Evolutionary conservation across 2,113 vertebrate genomes (phyloP).

Genomic region (Plectropomus leopardus): DNA sequence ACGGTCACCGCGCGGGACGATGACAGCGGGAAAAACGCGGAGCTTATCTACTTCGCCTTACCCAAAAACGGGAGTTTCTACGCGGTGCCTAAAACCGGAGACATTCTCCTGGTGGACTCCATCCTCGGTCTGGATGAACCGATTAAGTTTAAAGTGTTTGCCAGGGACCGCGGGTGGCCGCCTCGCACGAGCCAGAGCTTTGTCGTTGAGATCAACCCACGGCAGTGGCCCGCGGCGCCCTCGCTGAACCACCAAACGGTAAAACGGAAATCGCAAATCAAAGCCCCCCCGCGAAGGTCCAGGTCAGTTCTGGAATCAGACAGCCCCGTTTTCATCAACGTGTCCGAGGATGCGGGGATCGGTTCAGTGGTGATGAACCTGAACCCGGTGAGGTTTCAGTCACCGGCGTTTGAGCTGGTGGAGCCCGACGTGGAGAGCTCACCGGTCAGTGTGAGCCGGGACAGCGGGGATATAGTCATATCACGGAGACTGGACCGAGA

Average conservation of each 20-base stretch:
- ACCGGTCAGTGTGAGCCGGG: slow-evolving; percentile 86
- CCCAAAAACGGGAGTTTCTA: slow-evolving; percentile 90
- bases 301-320: slow-evolving; percentile 79
- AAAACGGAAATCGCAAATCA: not conserved
- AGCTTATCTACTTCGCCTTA: slow-evolving; percentile 88
- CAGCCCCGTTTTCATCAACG: slow-evolving; percentile 81
- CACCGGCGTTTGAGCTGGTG: slow-evolving; percentile 86
- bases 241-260: slow-evolving; percentile 5
- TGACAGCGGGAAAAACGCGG: slow-evolving; percentile 90
- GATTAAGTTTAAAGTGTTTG: slow-evolving; percentile 87
- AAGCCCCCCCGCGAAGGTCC: slow-evolving; percentile 68
- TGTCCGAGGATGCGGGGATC: slow-evolving; percentile 88
- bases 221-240: slow-evolving; percentile 74
- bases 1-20: slow-evolving; percentile 85
- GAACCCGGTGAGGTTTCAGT: slow-evolving; percentile 82
- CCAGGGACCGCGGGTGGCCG: slow-evolving; percentile 89
- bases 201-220: slow-evolving; percentile 84
- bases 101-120: slow-evolving; percentile 90
- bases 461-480: slow-evolving; percentile 88
- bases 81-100: slow-evolving; percentile 91
- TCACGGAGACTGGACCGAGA: slow-evolving; percentile 87
- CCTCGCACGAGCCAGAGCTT: slow-evolving; percentile 85
- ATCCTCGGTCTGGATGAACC: slow-evolving; percentile 86
- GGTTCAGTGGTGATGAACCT: slow-evolving; percentile 87
- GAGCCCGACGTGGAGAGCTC: slow-evolving; percentile 84